A percentile compares a stretch with the other conserved stretches of the same genome.
Evolutionary conservation across 2,888 invertebrate species (phyloP).

Genomic region (Malacosoma neustria): DNA sequence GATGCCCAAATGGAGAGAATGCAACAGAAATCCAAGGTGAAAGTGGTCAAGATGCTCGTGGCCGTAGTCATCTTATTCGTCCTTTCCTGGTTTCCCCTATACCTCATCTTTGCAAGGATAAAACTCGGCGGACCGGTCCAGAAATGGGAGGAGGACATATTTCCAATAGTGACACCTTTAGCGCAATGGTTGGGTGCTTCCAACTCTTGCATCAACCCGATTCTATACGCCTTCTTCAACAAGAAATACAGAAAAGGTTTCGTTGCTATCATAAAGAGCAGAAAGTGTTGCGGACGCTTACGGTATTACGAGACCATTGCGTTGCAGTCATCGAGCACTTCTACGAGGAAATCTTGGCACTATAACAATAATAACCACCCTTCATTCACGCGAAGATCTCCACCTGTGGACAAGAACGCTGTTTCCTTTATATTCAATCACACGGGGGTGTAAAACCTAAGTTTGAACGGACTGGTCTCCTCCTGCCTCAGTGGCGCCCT

Average conservation of each 20-base stretch:
- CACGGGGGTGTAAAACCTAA: conserved; percentile 78
- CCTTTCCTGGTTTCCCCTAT: conserved; percentile 93
- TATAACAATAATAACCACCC: conserved; percentile 81
- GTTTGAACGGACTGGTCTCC: background rate
- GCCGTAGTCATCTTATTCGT: conserved; percentile 95
- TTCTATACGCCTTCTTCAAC: conserved; percentile 95
- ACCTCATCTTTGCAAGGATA: conserved; percentile 90
- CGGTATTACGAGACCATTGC: conserved; percentile 92
- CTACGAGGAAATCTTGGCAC: conserved; percentile 89
- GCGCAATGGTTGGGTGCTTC: conserved; percentile 95
- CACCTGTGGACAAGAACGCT: conserved; percentile 64
- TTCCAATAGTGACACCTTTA: conserved; percentile 88
- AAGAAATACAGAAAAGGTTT: conserved; percentile 94
- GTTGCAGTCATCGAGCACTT: conserved; percentile 89
- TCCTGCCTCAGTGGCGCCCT: conserved; percentile 26
- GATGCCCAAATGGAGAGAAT: conserved; percentile 93
- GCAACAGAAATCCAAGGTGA: conserved; percentile 95
- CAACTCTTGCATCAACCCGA: conserved; percentile 96
- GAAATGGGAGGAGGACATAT: conserved; percentile 85
- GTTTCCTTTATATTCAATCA: conserved; percentile 79
- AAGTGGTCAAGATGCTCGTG: conserved; percentile 95
- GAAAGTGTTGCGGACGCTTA: conserved; percentile 88
- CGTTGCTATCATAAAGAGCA: conserved; percentile 88
- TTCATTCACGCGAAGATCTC: conserved; percentile 73
- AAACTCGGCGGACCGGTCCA: conserved; percentile 86